Evolutionary conservation across 1,140 invertebrate genomes (phyloP).

Genomic region (Vollenhovia emeryi): DNA sequence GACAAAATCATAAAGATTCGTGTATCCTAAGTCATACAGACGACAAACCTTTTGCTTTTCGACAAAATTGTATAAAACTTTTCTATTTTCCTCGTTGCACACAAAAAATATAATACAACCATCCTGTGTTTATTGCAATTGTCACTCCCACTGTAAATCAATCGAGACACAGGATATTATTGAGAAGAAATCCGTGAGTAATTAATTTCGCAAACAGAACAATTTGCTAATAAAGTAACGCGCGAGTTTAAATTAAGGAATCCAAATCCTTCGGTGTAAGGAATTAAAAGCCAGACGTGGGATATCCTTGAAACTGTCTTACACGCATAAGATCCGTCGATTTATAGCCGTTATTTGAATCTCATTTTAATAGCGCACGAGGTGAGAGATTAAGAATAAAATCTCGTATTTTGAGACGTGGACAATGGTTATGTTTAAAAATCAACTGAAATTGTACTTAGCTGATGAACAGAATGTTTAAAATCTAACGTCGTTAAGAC

Average conservation of each 20-base stretch:
- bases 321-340: background rate
- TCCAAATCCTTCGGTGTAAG: background rate
- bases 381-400: background rate
- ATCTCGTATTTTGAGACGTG: background rate
- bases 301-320: slow-evolving; percentile 54
- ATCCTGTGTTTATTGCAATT: background rate
- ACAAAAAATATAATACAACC: background rate
- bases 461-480: too few species aligned
- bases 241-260: background rate
- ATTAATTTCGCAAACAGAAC: background rate
- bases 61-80: background rate
- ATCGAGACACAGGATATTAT: background rate
- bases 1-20: background rate
- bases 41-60: background rate
- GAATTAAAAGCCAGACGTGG: slow-evolving; percentile 20
- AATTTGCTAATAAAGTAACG: background rate
- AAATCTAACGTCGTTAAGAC: too few species aligned
- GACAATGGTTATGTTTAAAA: background rate
- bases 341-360: background rate
- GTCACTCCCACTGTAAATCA: background rate
- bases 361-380: background rate
- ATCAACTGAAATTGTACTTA: background rate
- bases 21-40: background rate
- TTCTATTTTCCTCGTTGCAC: background rate
- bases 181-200: background rate